phyloP scores from a whole-genome alignment of 2,888 invertebrate species.

The Cephus runcator region DNA sequence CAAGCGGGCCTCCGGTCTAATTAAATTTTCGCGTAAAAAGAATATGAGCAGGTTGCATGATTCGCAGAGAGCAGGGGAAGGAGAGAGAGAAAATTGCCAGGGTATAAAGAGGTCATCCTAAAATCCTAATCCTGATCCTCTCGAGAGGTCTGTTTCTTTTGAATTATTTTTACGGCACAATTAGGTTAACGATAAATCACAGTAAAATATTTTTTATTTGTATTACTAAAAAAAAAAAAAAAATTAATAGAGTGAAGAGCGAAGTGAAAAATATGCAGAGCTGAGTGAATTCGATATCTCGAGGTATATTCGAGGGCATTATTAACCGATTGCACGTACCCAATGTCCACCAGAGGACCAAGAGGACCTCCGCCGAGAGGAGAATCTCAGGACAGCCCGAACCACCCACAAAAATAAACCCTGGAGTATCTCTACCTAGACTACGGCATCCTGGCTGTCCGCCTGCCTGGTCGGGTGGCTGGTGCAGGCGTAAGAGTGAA shows the following conservation, averaged over 20 bases:
- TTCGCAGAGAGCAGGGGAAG: too few species aligned
- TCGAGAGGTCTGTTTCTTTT: too few species aligned
- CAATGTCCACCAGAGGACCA: constrained; percentile 7
- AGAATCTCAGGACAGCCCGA: background rate
- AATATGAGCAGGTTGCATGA: constrained; percentile 11
- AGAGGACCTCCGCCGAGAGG: background rate
- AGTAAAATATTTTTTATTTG: too few species aligned
- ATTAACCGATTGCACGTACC: constrained; percentile 5
- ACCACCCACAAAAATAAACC: constrained; percentile 4
- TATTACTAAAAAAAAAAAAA: too few species aligned
- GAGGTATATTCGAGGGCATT: background rate
- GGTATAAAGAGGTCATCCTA: background rate
- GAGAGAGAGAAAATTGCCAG: too few species aligned
- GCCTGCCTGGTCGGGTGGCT: too few species aligned
- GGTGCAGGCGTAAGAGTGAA: background rate
- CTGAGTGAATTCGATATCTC: too few species aligned
- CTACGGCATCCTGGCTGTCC: background rate
- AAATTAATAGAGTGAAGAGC: too few species aligned
- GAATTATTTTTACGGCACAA: too few species aligned
- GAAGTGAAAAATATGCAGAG: too few species aligned
- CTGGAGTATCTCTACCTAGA: background rate
- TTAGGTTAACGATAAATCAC: too few species aligned
- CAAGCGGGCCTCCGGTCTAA: constrained; percentile 49
- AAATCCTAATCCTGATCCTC: background rate
- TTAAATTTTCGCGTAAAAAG: constrained; percentile 55